These are phyloP conservation scores for Sorex araneus DNA, from an alignment of 2,113 vertebrate genomes.

Conservation along the genomic window DNA sequence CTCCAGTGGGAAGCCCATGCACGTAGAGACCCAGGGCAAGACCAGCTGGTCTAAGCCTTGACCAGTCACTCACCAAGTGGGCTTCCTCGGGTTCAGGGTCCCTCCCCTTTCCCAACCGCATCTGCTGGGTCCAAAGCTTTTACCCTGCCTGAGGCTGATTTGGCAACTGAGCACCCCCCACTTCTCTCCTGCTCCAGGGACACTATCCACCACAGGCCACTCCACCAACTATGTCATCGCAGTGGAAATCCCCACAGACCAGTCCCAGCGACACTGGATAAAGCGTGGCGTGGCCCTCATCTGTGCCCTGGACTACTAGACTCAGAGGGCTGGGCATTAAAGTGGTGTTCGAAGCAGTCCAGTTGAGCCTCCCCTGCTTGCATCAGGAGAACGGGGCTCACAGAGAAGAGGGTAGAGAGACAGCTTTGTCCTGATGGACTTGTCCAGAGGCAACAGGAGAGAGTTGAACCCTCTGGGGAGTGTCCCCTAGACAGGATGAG, in stretches of 20 bases:
- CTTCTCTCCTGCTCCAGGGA: constrained; percentile 88
- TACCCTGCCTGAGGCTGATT: background rate
- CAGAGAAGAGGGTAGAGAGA: background rate
- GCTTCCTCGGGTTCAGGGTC: background rate
- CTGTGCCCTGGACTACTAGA: constrained; percentile 94
- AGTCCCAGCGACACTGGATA: constrained; percentile 93
- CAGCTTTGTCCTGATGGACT: background rate
- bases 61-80: background rate
- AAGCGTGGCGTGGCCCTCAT: constrained; percentile 94
- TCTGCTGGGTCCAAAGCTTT: background rate
- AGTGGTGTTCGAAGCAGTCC: constrained; percentile 39
- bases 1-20: background rate
- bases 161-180: background rate
- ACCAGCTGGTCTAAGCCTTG: background rate
- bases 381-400: background rate
- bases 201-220: constrained; percentile 93
- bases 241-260: constrained; percentile 92
- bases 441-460: background rate
- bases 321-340: constrained; percentile 61
- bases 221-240: constrained; percentile 95
- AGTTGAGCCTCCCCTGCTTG: background rate
- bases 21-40: background rate
- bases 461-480: background rate
- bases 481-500: background rate
- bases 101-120: background rate